Base-by-base conservation (phyloP, 2,113 vertebrate genomes). In the Indri indri region DNA sequence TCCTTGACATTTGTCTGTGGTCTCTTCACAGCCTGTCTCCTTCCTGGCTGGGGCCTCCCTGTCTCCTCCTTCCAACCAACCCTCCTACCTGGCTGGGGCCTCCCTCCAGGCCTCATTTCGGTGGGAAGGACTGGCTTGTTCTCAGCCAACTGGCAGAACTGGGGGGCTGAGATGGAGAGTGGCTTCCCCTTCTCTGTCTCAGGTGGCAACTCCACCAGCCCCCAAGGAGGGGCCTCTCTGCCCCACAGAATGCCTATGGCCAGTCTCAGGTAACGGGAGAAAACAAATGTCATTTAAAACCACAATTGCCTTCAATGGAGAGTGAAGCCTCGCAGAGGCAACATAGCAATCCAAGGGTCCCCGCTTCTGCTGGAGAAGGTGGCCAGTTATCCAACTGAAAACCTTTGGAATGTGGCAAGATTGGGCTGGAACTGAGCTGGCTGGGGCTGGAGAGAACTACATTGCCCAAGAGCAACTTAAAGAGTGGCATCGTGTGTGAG, bases 331-430 rank as follows among this genome's bases (percentile, higher is more conserved):
- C 6, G 12, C 16, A n/a, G 27, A 66, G 45, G 40, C 79, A 50
- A 14, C 2, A 2, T 5, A 47, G 11, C 25, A 4, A 37, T 25
- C 63, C 47, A 34, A n/a, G 54, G 20, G 76, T 30, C 8, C 42
- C 37, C 12, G 5, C 16, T 12, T 16, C 20, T 74, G 8, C 6
- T 54, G 17, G 59, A 66, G 17, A 70, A 71, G 32, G 18, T 2
- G 10, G 23, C 8, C 16, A 0, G 5, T 50, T 13, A 27, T 34
- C 34, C 30, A n/a, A 7, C 6, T 37, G n/a, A 47, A 22, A 0
- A 54, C 9, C 52, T 70, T 25, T 10, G 27, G n/a, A 61, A 37
- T 40, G 40, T 23, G n/a, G 9, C 12, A 52, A 81, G 45, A 42
- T 0, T 14, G 30, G 52, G 16, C 91, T 59, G 32, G 77, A 30